These are phyloP conservation scores for Clepsis dumicolana DNA, from an alignment of 2,888 invertebrate species.

Conservation along the genomic window DNA sequence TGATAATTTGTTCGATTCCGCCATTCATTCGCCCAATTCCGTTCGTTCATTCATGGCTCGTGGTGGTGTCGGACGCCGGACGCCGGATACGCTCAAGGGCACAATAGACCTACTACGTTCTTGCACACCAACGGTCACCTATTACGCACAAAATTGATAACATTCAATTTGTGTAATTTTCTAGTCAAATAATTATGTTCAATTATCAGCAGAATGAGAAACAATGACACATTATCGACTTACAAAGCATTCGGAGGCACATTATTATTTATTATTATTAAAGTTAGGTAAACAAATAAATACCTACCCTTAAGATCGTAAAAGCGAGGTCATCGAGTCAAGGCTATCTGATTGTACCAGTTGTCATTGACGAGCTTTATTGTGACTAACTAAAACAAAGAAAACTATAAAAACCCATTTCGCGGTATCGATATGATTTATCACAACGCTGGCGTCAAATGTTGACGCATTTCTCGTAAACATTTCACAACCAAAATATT, in stretches of 20 bases:
- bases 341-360: neutral
- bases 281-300: neutral
- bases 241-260: neutral
- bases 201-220: neutral
- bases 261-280: conserved; percentile 8
- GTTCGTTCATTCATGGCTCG: conserved; percentile 57
- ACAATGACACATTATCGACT: neutral
- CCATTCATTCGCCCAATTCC: conserved; percentile 39
- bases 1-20: conserved; percentile 51
- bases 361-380: conserved; percentile 7
- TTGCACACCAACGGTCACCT: conserved; percentile 22
- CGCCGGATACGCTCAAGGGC: conserved; percentile 75
- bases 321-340: neutral
- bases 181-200: conserved; percentile 2
- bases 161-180: conserved; percentile 8
- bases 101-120: conserved; percentile 48
- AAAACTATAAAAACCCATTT: neutral
- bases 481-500: conserved; percentile 22
- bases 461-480: conserved; percentile 40
- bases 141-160: conserved; percentile 11
- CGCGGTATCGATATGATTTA: conserved; percentile 3
- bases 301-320: neutral
- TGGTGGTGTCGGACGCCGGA: conserved; percentile 45
- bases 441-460: conserved; percentile 20
- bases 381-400: conserved; percentile 19